These are phyloP conservation scores for Aphelinus certus DNA, from an alignment of 1,140 invertebrate genomes.

Conservation along the genomic window DNA sequence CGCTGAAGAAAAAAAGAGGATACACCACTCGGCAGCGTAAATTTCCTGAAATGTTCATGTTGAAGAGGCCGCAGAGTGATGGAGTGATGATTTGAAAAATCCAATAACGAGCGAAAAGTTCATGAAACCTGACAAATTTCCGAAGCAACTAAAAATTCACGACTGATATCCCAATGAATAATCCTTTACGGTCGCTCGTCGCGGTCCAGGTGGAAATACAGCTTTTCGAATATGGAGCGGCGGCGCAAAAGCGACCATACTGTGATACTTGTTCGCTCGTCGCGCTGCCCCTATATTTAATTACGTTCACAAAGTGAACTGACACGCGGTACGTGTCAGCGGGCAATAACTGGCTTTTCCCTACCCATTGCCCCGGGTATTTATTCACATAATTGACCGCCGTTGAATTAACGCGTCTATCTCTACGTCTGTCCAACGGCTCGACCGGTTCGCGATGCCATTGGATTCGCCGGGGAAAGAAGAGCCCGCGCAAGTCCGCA, in stretches of 20 bases:
- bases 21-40: no score
- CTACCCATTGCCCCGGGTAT: conserved; percentile 25
- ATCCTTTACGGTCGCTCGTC: no score
- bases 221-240: not conserved
- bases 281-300: conserved; percentile 24
- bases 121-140: no score
- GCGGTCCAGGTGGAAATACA: no score
- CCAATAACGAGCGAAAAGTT: no score
- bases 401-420: conserved; percentile 20
- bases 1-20: no score
- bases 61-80: no score
- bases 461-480: conserved; percentile 7
- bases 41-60: no score
- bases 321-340: conserved; percentile 27
- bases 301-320: conserved; percentile 25
- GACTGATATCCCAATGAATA: no score
- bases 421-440: not conserved
- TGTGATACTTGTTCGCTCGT: not conserved
- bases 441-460: conserved; percentile 15
- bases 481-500: not conserved
- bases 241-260: not conserved
- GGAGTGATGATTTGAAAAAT: no score
- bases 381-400: conserved; percentile 32
- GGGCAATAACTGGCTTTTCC: conserved; percentile 31
- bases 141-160: no score